A percentile compares a stretch with the other conserved stretches of the same genome.
These are phyloP conservation scores for Polypterus bichir DNA, from an alignment of 2,113 vertebrate genomes.

Conservation along the genomic window DNA sequence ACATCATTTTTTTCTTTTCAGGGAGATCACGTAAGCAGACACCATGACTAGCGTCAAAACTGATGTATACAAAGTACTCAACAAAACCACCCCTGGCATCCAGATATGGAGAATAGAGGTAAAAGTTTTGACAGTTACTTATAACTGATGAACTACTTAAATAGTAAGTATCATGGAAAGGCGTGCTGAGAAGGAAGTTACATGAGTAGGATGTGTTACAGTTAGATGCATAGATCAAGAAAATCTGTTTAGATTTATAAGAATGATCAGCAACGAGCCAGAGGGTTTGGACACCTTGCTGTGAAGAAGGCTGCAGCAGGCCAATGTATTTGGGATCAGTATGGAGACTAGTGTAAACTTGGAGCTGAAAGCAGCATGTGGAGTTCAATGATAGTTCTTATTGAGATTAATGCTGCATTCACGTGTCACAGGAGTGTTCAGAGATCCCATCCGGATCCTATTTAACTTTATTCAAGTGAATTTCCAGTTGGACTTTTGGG, in stretches of 20 bases:
- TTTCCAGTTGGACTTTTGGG: no score
- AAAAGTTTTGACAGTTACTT: constrained; percentile 9
- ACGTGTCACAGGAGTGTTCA: no score
- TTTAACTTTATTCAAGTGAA: no score
- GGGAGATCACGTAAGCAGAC: constrained; percentile 18
- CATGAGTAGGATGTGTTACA: rapidly evolving
- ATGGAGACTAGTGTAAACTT: no score
- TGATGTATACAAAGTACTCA: constrained; percentile 52
- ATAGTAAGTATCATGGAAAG: no score
- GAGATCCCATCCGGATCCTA: no score
- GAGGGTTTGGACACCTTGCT: neutral
- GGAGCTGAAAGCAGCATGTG: no score
- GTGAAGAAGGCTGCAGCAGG: neutral
- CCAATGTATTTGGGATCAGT: no score
- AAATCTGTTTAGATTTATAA: neutral
- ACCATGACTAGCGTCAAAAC: constrained; percentile 56
- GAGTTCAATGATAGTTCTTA: no score
- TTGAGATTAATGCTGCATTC: no score
- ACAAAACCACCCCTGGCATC: constrained; percentile 63
- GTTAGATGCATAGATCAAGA: neutral
- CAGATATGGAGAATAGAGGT: constrained; percentile 85
- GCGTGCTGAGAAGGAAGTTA: rapidly evolving
- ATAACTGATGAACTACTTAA: no score
- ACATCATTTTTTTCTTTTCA: constrained; percentile 6
- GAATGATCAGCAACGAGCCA: neutral